These are phyloP conservation scores for Mactromeris polynyma DNA, from an alignment of 2,888 invertebrate genomes.

Conservation along the genomic window DNA sequence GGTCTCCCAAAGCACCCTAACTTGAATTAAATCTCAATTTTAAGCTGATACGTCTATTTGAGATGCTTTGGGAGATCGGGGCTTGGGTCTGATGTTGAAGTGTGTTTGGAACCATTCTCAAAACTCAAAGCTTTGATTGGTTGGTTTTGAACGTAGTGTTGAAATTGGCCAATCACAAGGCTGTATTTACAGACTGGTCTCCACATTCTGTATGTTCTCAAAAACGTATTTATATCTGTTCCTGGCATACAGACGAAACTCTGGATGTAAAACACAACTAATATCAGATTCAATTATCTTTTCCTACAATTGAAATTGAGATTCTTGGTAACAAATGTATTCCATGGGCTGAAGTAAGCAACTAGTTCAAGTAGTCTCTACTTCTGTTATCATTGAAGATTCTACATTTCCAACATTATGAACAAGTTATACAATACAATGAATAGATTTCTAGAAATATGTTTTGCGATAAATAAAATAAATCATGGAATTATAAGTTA, in stretches of 20 bases:
- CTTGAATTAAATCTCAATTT: too few relatives aligned
- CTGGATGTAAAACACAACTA: conserved; percentile 43
- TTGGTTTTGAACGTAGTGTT: too few relatives aligned
- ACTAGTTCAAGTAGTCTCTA: neutral
- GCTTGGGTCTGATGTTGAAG: too few relatives aligned
- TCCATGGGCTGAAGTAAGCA: conserved; percentile 21
- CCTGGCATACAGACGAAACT: conserved; percentile 2
- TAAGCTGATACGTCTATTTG: too few relatives aligned
- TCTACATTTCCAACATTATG: neutral
- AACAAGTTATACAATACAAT: neutral
- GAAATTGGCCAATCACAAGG: too few relatives aligned
- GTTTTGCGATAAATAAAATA: neutral
- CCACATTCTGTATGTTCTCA: neutral
- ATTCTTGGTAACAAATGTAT: conserved; percentile 50
- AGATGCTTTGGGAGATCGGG: too few relatives aligned
- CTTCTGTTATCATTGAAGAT: neutral
- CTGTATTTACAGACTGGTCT: too few relatives aligned
- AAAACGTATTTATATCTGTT: neutral
- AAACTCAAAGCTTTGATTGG: too few relatives aligned
- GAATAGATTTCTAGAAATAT: neutral
- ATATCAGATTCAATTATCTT: conserved; percentile 47
- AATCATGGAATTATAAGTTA: neutral
- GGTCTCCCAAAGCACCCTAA: too few relatives aligned
- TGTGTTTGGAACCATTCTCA: too few relatives aligned
- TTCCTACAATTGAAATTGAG: conserved; percentile 52